Evolutionary conservation across 2,113 vertebrate genomes (phyloP), one percentile per base, ranked within the genome.

Genomic region (Centropus bengalensis): DNA sequence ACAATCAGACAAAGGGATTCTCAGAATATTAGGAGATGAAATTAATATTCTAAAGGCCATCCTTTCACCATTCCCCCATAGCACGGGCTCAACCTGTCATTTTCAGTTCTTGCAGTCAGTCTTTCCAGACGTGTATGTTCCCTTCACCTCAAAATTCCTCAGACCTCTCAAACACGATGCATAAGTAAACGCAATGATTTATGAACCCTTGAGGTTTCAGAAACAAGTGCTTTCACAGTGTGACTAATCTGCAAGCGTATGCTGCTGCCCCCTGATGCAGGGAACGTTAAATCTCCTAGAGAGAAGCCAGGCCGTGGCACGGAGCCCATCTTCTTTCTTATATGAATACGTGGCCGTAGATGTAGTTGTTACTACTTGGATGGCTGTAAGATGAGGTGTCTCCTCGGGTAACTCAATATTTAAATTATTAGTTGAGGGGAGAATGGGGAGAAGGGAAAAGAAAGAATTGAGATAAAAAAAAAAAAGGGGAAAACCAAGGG

Each of bases 201-300:
- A 51, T 32, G 76, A 84, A 82, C 8, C 77, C 51, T 42, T 60
- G 89, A 77, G 77, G 60, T 77, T 96, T 81, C 87, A 81, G 69
- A 52, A 77, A 20, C 27, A 40, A 84, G 73, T 40, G 62, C 77
- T 79, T 54, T 32, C 9, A n/a, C 5, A 33, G 56, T 38, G n/a
- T 62, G 69, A 83, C 55, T 62, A 69, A 85, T 15, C 54, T 0
- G 51, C 0, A 4, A 88, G 42, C 1, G 11, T 15, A 11, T 10
- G 9, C 52, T 95, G 88, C 79, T 94, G 82, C 88, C 88, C 92
- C 86, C 88, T 93, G 52, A 89, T 42, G 91, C 78, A 71, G 27
- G 54, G 44, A 95, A 87, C 2, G 11, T 55, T 78, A 47, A 51
- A 47, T 63, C 19, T 85, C 54, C 64, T n/a, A 0, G 1, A 73